Percentiles rank a stretch among this genome's conserved stretches.
These are phyloP conservation scores for Mohoua ochrocephala DNA, from an alignment of 2,113 vertebrate genomes.

Conservation along the genomic window DNA sequence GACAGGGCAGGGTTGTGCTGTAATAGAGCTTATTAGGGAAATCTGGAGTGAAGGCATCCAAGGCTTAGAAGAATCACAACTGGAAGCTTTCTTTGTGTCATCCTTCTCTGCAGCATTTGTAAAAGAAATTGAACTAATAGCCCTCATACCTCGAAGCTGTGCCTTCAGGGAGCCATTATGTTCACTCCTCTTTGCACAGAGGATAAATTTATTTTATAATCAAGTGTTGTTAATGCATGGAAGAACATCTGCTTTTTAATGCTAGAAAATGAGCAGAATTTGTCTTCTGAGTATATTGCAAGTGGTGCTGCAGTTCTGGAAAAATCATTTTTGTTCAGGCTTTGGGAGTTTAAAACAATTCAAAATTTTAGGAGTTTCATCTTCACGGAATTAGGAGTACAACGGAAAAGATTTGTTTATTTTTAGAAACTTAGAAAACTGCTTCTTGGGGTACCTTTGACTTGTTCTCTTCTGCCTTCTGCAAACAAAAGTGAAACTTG, in stretches of 20 bases:
- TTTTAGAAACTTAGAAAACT: neutral
- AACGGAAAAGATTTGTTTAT: neutral
- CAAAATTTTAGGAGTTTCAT: neutral
- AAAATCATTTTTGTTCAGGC: neutral
- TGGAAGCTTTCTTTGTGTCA: constrained; percentile 10
- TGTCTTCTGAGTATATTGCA: neutral
- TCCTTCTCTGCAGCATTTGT: neutral
- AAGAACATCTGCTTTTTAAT: constrained; percentile 8
- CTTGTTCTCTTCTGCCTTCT: neutral
- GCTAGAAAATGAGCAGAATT: neutral
- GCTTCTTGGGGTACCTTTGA: neutral
- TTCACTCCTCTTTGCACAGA: neutral
- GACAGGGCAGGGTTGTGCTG: neutral
- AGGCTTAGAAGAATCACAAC: neutral
- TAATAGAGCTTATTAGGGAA: neutral
- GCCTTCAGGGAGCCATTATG: neutral
- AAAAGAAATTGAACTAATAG: constrained; percentile 7
- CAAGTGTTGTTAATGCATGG: constrained; percentile 6
- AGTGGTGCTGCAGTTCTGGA: neutral
- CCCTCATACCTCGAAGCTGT: neutral
- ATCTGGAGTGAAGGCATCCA: neutral
- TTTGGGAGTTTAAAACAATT: neutral
- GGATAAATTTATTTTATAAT: constrained; percentile 12
- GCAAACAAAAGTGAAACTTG: neutral
- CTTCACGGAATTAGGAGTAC: neutral